Conservation (phyloP, 1,140 invertebrate genomes). For the Holcopasites calliopsidis region DNA sequence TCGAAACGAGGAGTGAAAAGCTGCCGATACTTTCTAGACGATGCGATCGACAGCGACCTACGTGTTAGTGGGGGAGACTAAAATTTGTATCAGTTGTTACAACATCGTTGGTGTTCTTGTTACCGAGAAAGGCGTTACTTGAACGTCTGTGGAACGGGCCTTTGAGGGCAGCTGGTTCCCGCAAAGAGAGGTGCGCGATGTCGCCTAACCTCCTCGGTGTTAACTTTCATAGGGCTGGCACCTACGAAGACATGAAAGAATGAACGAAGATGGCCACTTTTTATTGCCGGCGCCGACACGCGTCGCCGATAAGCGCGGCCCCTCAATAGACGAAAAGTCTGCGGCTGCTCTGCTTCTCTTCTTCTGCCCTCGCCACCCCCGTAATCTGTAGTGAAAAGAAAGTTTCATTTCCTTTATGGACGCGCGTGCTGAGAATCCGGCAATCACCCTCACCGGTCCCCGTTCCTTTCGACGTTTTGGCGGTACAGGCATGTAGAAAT, state of each 20-base stretch:
- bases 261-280: constrained; percentile 54
- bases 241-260: constrained; percentile 74
- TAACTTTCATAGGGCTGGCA: constrained; percentile 50
- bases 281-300: constrained; percentile 72
- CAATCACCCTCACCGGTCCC: neutral
- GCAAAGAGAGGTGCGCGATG: constrained; percentile 19
- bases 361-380: neutral
- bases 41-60: too few relatives aligned
- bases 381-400: neutral
- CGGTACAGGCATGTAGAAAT: neutral
- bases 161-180: constrained; percentile 7
- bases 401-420: constrained; percentile 1
- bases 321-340: constrained; percentile 46
- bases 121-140: neutral
- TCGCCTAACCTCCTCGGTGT: constrained; percentile 51
- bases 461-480: too few relatives aligned
- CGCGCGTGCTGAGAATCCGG: neutral
- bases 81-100: too few relatives aligned
- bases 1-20: constrained; percentile 14
- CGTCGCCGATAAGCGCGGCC: constrained; percentile 56
- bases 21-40: constrained; percentile 4
- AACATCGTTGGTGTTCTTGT: neutral
- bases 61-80: too few relatives aligned
- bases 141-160: neutral
- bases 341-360: neutral